A percentile compares a stretch with the other conserved stretches of the same genome.
Conservation (phyloP, 2,113 vertebrate genomes). For the Sander lucioperca region DNA sequence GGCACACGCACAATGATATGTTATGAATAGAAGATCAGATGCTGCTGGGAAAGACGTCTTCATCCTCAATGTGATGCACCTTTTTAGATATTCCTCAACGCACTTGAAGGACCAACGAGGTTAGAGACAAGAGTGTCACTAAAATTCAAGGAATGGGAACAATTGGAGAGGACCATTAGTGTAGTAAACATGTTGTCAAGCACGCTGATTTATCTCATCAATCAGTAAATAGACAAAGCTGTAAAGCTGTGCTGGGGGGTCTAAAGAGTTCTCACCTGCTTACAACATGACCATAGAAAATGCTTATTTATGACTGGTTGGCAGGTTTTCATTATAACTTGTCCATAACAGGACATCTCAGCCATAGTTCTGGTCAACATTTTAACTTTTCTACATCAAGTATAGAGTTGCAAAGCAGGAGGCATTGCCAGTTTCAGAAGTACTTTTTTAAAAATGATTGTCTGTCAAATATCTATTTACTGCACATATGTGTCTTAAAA, state of each 20-base stretch:
- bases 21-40: conserved; percentile 77
- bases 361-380: not conserved
- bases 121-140: conserved; percentile 32
- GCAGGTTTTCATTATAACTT: not conserved
- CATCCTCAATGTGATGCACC: conserved; percentile 45
- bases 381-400: not conserved
- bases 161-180: conserved; percentile 34
- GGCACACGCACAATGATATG: conserved; percentile 37
- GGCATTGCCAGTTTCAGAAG: not conserved
- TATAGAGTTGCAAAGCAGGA: not conserved
- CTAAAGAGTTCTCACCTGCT: not conserved
- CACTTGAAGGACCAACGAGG: conserved; percentile 49
- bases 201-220: conserved; percentile 40
- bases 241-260: not conserved
- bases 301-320: not conserved
- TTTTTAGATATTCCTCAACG: conserved; percentile 56
- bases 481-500: not conserved
- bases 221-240: not conserved
- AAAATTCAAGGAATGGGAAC: conserved; percentile 21
- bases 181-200: conserved; percentile 52
- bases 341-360: not conserved
- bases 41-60: conserved; percentile 46
- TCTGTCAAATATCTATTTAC: not conserved
- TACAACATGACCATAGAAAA: not conserved
- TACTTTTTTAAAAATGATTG: not conserved